phyloP scores from a whole-genome alignment of 2,888 invertebrate species.

The Leucania comma region DNA sequence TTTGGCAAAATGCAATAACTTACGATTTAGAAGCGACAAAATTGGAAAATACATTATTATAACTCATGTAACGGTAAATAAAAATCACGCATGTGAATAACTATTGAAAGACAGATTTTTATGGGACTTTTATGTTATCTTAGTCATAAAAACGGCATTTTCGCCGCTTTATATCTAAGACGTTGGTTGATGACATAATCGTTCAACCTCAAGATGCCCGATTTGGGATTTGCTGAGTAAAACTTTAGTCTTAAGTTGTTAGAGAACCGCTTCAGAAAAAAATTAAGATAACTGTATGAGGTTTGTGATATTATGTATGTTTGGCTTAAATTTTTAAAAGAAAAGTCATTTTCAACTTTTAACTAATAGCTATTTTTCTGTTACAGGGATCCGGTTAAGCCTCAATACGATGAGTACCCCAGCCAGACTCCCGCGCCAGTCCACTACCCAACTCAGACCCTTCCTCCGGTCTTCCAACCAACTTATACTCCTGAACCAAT shows the following conservation, averaged over 20 bases:
- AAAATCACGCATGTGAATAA: slow-evolving; percentile 33
- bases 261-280: neutral
- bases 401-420: slow-evolving; percentile 42
- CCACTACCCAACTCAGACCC: slow-evolving; percentile 68
- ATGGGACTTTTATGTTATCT: slow-evolving; percentile 46
- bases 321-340: neutral
- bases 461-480: slow-evolving; percentile 1
- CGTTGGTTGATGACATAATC: slow-evolving; percentile 41
- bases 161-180: slow-evolving; percentile 24
- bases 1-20: neutral
- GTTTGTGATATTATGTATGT: neutral
- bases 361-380: slow-evolving; percentile 17
- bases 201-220: slow-evolving; percentile 38
- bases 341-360: neutral
- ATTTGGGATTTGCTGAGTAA: slow-evolving; percentile 33
- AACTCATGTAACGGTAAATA: slow-evolving; percentile 40
- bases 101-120: slow-evolving; percentile 43
- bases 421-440: slow-evolving; percentile 68
- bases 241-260: slow-evolving; percentile 7
- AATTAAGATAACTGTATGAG: neutral
- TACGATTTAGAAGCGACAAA: slow-evolving; percentile 16
- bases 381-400: slow-evolving; percentile 55
- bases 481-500: slow-evolving; percentile 48
- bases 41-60: slow-evolving; percentile 13
- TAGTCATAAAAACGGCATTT: slow-evolving; percentile 35